A percentile compares a stretch with the other conserved stretches of the same genome.
Conservation (phyloP, 2,888 invertebrate genomes). For the Parnassius smintheus region DNA sequence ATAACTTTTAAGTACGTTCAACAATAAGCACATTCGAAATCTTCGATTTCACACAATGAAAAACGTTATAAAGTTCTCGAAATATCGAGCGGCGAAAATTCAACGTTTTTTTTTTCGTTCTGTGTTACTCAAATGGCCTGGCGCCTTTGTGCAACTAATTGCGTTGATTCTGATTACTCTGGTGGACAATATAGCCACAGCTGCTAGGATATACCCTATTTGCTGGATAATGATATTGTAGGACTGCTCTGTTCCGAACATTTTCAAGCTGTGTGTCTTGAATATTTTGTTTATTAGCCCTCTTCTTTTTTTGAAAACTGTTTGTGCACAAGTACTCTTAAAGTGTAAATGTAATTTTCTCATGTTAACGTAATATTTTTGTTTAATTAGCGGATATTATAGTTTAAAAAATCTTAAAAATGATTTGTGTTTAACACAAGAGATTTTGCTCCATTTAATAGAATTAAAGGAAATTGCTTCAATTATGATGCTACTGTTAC, state of each 20-base stretch:
- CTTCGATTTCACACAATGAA: neutral
- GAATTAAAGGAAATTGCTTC: too few species aligned
- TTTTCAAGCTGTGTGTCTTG: neutral
- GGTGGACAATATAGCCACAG: constrained; percentile 12
- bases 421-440: too few species aligned
- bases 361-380: too few species aligned
- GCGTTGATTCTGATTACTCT: constrained; percentile 17
- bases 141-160: constrained; percentile 25
- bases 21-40: too few species aligned
- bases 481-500: neutral
- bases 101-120: constrained; percentile 16
- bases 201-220: neutral
- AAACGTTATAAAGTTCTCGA: constrained; percentile 16
- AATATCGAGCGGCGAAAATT: constrained; percentile 8
- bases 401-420: too few species aligned
- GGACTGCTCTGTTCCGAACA: constrained; percentile 1
- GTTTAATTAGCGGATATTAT: too few species aligned
- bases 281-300: too few species aligned
- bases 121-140: constrained; percentile 18
- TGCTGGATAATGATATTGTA: constrained; percentile 16
- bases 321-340: too few species aligned
- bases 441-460: too few species aligned
- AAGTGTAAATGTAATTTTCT: too few species aligned
- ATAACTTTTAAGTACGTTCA: too few species aligned
- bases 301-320: too few species aligned